Conservation (phyloP, 2,888 invertebrate genomes). For the Uloborus plumipes region DNA sequence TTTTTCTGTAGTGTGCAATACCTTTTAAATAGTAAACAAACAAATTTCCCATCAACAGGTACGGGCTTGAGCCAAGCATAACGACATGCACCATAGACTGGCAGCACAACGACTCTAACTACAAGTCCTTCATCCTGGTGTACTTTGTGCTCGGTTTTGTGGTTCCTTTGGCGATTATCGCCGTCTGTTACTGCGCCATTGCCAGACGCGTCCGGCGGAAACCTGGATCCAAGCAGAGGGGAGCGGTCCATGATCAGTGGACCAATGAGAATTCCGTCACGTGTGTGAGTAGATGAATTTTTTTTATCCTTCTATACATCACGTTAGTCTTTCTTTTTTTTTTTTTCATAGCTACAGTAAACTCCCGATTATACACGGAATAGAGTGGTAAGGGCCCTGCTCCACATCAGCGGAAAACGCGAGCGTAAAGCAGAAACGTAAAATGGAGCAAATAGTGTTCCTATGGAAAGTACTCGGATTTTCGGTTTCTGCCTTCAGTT, state of each 20-base stretch:
- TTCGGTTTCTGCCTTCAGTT: too few species aligned
- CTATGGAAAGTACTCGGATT: too few species aligned
- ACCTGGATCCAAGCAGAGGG: slow-evolving; percentile 61
- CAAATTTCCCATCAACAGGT: slow-evolving; percentile 60
- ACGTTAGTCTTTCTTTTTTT: too few species aligned
- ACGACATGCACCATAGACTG: slow-evolving; percentile 70
- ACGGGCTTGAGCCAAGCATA: slow-evolving; percentile 67
- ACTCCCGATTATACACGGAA: too few species aligned
- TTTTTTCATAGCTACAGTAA: too few species aligned
- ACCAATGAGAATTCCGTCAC: slow-evolving; percentile 66
- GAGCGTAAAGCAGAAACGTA: too few species aligned
- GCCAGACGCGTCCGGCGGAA: slow-evolving; percentile 64
- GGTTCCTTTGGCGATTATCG: slow-evolving; percentile 66
- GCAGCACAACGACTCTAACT: slow-evolving; percentile 67
- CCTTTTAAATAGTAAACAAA: too few species aligned
- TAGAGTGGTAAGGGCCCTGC: too few species aligned
- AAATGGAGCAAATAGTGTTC: too few species aligned
- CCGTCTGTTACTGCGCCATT: slow-evolving; percentile 54
- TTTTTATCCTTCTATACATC: too few species aligned
- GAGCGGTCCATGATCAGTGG: slow-evolving; percentile 63
- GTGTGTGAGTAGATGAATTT: slow-evolving; percentile 40
- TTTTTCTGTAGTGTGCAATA: too few species aligned
- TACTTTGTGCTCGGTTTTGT: slow-evolving; percentile 67
- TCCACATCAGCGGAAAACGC: too few species aligned
- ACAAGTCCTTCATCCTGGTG: slow-evolving; percentile 68